Conservation (phyloP, 2,888 invertebrate species). For the Troides oblongomaculatus region DNA sequence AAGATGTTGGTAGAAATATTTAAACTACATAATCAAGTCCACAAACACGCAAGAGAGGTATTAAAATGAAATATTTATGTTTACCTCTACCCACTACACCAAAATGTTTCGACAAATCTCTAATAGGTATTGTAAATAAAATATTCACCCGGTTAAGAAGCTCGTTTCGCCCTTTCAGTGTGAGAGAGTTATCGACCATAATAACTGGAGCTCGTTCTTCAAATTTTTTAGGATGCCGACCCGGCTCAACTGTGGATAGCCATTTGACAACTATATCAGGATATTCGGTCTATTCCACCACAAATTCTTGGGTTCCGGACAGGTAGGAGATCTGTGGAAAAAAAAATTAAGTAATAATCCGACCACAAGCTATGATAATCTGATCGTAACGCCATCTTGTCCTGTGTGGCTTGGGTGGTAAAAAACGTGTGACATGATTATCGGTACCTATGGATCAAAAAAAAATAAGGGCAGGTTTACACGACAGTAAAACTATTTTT, state of each 20-base stretch:
- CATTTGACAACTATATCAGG: conserved; percentile 52
- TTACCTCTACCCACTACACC: conserved; percentile 68
- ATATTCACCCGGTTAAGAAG: conserved; percentile 77
- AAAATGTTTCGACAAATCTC: conserved; percentile 76
- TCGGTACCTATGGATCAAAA: conserved; percentile 63
- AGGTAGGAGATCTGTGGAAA: conserved; percentile 66
- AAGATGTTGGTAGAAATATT: conserved; percentile 19
- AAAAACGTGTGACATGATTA: conserved; percentile 80
- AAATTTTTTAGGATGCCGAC: conserved; percentile 1
- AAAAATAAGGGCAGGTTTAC: conserved; percentile 49
- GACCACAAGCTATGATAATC: conserved; percentile 76
- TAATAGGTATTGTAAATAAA: conserved; percentile 77
- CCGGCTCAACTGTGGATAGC: conserved; percentile 48
- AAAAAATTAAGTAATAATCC: conserved; percentile 79
- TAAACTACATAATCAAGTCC: conserved; percentile 24
- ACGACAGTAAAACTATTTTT: conserved; percentile 36
- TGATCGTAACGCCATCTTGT: conserved; percentile 80
- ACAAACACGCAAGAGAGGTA: conserved; percentile 31
- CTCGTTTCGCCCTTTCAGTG: conserved; percentile 74
- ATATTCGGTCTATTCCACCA: conserved; percentile 55
- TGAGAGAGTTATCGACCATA: conserved; percentile 50
- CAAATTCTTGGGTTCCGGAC: conserved; percentile 62
- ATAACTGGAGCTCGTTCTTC: conserved; percentile 33
- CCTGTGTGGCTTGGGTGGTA: conserved; percentile 73
- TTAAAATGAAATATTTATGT: conserved; percentile 57